Conservation (phyloP, 2,113 vertebrate genomes). For the Hyaena hyaena region DNA sequence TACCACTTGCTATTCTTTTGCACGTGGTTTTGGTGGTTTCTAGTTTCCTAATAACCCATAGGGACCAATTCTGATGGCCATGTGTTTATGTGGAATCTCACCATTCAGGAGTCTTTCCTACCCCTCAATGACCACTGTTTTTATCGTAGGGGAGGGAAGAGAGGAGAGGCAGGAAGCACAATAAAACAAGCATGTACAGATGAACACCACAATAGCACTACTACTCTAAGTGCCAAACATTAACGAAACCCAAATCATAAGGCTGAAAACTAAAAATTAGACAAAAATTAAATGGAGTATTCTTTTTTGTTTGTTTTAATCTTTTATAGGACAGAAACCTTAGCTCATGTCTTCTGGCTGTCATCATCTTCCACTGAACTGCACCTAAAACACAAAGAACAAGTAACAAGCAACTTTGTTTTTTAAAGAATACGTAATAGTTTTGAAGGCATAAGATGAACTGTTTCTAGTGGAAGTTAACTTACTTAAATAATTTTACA, state of each 20-base stretch:
- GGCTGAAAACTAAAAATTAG: slow-evolving; percentile 85
- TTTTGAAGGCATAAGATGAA: slow-evolving; percentile 87
- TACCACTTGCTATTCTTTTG: background rate
- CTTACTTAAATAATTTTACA: slow-evolving; percentile 71
- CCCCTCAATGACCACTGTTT: background rate
- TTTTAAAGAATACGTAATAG: slow-evolving; percentile 83
- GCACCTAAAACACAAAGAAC: slow-evolving; percentile 97
- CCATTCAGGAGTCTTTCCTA: background rate
- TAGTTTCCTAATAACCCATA: background rate
- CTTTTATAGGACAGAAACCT: slow-evolving; percentile 93
- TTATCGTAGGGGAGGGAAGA: background rate
- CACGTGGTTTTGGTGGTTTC: background rate
- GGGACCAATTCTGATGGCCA: background rate
- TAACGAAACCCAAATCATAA: slow-evolving; percentile 80
- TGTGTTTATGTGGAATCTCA: background rate
- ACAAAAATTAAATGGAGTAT: slow-evolving; percentile 81
- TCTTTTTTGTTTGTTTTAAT: slow-evolving; percentile 58
- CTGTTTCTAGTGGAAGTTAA: slow-evolving; percentile 85
- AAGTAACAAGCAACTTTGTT: slow-evolving; percentile 94
- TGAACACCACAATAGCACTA: slow-evolving; percentile 60
- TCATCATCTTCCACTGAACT: slow-evolving; percentile 91
- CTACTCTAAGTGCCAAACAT: slow-evolving; percentile 69
- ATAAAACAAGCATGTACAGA: slow-evolving; percentile 60
- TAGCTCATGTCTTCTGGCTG: slow-evolving; percentile 91
- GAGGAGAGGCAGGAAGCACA: background rate